Evolutionary conservation across 2,797 vertebrate species (phyloP).

Genomic region (Coranthus polyacanthus): DNA sequence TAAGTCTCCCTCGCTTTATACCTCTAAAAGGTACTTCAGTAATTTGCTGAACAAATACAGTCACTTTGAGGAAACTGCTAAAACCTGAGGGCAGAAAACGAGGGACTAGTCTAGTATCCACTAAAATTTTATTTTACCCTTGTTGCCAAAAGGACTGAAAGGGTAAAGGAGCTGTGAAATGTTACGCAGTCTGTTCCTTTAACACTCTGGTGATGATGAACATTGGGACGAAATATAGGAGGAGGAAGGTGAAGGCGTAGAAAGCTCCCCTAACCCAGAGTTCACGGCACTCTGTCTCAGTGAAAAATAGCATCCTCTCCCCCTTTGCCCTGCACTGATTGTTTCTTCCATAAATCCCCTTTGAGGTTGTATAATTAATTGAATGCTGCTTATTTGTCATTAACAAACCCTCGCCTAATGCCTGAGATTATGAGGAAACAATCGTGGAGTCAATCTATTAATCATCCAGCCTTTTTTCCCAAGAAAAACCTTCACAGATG

Average conservation of each 20-base stretch:
- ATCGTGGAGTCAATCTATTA: slow-evolving; percentile 80
- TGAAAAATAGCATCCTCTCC: slow-evolving; percentile 78
- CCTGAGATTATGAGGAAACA: slow-evolving; percentile 77
- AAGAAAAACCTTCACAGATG: slow-evolving; percentile 80
- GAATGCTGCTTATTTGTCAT: slow-evolving; percentile 82
- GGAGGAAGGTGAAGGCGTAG: slow-evolving; percentile 55
- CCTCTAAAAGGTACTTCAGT: slow-evolving; percentile 67
- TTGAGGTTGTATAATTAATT: slow-evolving; percentile 83
- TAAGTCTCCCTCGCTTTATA: slow-evolving; percentile 38
- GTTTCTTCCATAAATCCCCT: slow-evolving; percentile 83
- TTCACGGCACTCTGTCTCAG: slow-evolving; percentile 69
- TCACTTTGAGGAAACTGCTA: slow-evolving; percentile 63
- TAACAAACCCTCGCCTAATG: slow-evolving; percentile 77
- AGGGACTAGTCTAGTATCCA: slow-evolving; percentile 47
- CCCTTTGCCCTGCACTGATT: slow-evolving; percentile 72
- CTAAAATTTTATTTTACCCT: slow-evolving; percentile 57
- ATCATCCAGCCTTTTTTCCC: slow-evolving; percentile 62
- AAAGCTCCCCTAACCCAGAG: slow-evolving; percentile 63
- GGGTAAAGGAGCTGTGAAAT: slow-evolving; percentile 62
- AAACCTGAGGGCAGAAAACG: slow-evolving; percentile 61
- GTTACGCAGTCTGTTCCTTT: slow-evolving; percentile 45
- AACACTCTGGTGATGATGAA: slow-evolving; percentile 58
- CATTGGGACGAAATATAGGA: slow-evolving; percentile 44
- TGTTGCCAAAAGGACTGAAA: slow-evolving; percentile 48
- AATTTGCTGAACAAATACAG: slow-evolving; percentile 72